Evolutionary conservation across 1,140 invertebrate genomes (phyloP), one percentile per base, ranked within the genome.

Genomic region (Conus ventricosus): DNA sequence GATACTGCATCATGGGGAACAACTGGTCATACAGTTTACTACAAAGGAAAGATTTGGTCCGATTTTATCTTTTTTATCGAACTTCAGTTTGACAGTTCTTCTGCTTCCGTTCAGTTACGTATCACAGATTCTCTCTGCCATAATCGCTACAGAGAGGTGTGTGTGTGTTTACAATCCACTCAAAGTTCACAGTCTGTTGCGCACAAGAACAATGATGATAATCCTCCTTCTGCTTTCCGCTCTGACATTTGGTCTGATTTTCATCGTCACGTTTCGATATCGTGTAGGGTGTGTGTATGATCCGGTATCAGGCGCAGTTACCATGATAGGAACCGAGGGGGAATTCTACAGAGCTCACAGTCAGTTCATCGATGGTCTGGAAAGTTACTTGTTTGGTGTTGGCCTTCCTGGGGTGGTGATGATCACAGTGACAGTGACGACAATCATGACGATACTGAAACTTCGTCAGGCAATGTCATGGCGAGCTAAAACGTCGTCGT

Each of bases 131-230:
- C 82, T 84, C 17, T 84, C 82, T 11, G 82, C 82, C 4, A 57
- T 84, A 5, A 84, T 84, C 23, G 82, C 82, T 4, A 84, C 27
- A 51, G 82, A 84, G 25, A 27, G 82, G 20, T 84, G 82, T 57
- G 20, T 84, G 51, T 84, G 82, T 27, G 54, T 54, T n/a, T n/a
- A 15, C 82, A 84, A 53, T 57, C 82, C 82, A 11, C 82, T 84
- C 10, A 27, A n/a, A n/a, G 51, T 53, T 53, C 54, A 55, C 27
- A 84, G n/a, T 54, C 53, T 84, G 54, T 10, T 54, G 17, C 6
- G 82, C 10, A 84, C 82, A 10, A 57, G 54, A n/a, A 55, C 53
- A 27, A 84, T 84, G 82, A 23, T 53, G 23, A 54, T n/a, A 17
- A 20, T 84, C 82, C 60, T 84, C 15, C 27, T 84, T 7, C 27